Base-by-base conservation (phyloP, 2,888 invertebrate genomes). In the Chymomyza fuscimana region DNA sequence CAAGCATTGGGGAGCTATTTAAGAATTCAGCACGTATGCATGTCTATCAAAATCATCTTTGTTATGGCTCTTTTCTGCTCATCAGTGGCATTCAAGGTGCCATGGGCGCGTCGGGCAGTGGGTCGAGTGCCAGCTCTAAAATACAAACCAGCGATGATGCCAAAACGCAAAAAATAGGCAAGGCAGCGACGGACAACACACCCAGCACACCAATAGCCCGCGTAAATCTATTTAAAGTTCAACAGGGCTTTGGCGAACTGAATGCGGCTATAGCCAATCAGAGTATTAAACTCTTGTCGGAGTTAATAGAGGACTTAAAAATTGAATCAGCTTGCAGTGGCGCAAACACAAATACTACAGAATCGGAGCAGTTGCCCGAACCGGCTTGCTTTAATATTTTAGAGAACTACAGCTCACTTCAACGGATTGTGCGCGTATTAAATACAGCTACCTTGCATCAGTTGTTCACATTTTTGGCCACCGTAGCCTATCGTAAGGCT, bases 401-500 rank as follows among this genome's bases (percentile, higher is more conserved):
- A 4, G 92, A 92, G 60, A 90, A 92, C 46, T 92, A 92, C 76
- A 90, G 92, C 0, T 92, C 93, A 2, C 74, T 92, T 9, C 92
- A 92, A 61, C 89, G 94, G 40, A 92, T 94, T 9, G 92, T 93
- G 59, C 92, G 93, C 22, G 92, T 93, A 10, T 89, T 93, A 16
- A 91, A 92, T 32, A 92, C 92, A 5, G 91, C 94, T 9, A 92
- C 93, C 7, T 85, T 93, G 58, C 92, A 93, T 76, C 92, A 94
- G 92, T 92, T 98, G n/a, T 92, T 98, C 63, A 97, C 97, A 79
- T 96, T 96, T 73, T 92, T 98, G 69, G 97, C 97, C 25, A 96
- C 97, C 5, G 96, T 97, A 51, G 96, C 97, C 80, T 98, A 98
- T 92, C 94, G 97, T 86, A 98, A 98, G 93, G 97, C 97, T 0